Evolutionary conservation across 2,888 invertebrate species (phyloP).

Genomic region (Prosopocoilus inquinatus): DNA sequence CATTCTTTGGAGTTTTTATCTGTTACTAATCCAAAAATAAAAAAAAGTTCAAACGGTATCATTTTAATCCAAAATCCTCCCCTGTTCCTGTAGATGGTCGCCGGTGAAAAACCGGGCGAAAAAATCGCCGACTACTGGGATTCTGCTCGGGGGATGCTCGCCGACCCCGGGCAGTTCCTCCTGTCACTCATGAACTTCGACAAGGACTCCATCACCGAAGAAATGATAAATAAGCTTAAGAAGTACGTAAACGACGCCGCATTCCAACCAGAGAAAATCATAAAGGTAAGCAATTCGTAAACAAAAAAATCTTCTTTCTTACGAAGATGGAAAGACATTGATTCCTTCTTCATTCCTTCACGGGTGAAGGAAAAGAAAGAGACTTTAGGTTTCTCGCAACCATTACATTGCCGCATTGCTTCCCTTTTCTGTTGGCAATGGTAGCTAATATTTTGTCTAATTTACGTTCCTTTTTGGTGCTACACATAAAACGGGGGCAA

Average conservation of each 20-base stretch:
- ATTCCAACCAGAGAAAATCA: conserved; percentile 77
- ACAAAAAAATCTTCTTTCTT: not conserved
- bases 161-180: conserved; percentile 81
- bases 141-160: conserved; percentile 76
- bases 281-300: conserved; percentile 54
- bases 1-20: not conserved
- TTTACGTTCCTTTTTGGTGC: too few species aligned
- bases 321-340: too few species aligned
- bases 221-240: conserved; percentile 78
- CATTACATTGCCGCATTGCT: too few species aligned
- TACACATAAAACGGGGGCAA: too few species aligned
- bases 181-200: conserved; percentile 82
- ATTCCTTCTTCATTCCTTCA: not conserved
- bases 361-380: not conserved
- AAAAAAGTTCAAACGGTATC: too few species aligned
- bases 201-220: conserved; percentile 79
- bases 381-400: too few species aligned
- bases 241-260: conserved; percentile 73
- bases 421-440: too few species aligned
- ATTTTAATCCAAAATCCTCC: not conserved
- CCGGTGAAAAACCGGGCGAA: conserved; percentile 68
- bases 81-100: conserved; percentile 46
- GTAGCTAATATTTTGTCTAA: too few species aligned
- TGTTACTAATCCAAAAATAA: too few species aligned
- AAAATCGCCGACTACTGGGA: conserved; percentile 89